Evolutionary conservation across 2,113 vertebrate species (phyloP), one percentile per base, ranked within the genome.

Genomic region (Calonectris borealis): DNA sequence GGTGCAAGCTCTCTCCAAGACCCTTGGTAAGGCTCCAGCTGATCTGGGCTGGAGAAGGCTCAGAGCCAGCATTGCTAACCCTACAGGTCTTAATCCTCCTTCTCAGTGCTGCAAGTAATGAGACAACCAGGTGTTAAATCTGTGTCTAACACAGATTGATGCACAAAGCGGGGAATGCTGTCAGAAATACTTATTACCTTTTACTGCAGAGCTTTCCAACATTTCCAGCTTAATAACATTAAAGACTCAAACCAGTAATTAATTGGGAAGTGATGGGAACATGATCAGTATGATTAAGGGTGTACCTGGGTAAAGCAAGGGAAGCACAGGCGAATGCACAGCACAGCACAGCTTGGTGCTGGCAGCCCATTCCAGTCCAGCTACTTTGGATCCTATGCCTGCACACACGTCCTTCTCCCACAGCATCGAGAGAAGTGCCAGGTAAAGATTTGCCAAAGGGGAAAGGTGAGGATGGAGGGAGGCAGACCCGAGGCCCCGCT

Each of bases 401-500:
- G 55, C 64, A 75, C 20, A 54, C 15, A 36, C 0, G 0, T 54
- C 38, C 54, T 72, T 76, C 58, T 70, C 21, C 34, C 34, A 61
- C 6, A 38, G 66, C 25, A 36, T 6, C 0, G 0, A 54, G n/a
- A 72, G 26, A 86, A 76, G 9, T 13, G 32, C 40, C 46, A 91
- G 44, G n/a, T 48, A 68, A 90, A 89, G 36, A 71, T 5, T 8
- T 27, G n/a, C 25, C 62, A 54, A 61, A 55, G 0, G 3, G 14
- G n/a, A 75, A 48, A 84, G 20, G 26, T 54, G 25, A 82, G 24
- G 32, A 46, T 42, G n/a, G 44, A 83, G 27, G 6, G 25, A 71
- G 34, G 58, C 13, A 72, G 31, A 72, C 18, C 6, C 0, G 0
- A 78, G 24, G 13, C 19, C 6, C 9, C 0, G 2, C 13, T 69